Evolutionary conservation across 1,140 invertebrate genomes (phyloP), one percentile per base, ranked within the genome.

Genomic region (Bombus huntii): DNA sequence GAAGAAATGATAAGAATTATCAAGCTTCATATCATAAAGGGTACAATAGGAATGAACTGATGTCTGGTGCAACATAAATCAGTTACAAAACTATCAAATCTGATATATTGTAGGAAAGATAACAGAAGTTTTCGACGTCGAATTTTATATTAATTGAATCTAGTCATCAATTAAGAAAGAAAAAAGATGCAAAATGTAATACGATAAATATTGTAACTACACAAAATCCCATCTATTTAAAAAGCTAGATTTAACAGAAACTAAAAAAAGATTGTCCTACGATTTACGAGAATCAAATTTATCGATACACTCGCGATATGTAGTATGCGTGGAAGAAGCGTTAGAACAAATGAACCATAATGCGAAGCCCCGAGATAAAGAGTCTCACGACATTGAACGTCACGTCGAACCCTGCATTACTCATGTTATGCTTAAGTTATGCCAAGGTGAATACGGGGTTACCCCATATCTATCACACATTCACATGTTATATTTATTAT

Each of bases 321-420:
- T 65, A 65, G 18, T 3, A 28, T 28, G 42, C 15, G 25, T 66
- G 31, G 1, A 31, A 79, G 59, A 57, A 57, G 18, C 34, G 2
- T 22, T 13, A 6, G 25, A 82, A 37, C 53, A 9, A 28, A 31
- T 31, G 37, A 72, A 66, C 47, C 47, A 22, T 1, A 3, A 5
- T 68, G 13, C 3, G 71, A 28, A 80, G 68, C 13, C 1, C 39
- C 15, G 31, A 87, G 70, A 87, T 88, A 76, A 87, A 66, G 59
- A 85, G 78, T 85, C 85, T 90, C 34, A 65, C 59, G 73, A 73
- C 90, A 89, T 79, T 89, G 90, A 89, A 87, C 87, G 77, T 90
- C 62, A 88, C 87, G 74, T 90, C 66, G 88, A 85, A 87, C 85
- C 82, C 78, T 73, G 53, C 53, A 44, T 80, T 73, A 68, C 79